A percentile compares a stretch with the other conserved stretches of the same genome.
phyloP scores from a whole-genome alignment of 2,113 vertebrate genomes.

The Emydocephalus ijimae region DNA sequence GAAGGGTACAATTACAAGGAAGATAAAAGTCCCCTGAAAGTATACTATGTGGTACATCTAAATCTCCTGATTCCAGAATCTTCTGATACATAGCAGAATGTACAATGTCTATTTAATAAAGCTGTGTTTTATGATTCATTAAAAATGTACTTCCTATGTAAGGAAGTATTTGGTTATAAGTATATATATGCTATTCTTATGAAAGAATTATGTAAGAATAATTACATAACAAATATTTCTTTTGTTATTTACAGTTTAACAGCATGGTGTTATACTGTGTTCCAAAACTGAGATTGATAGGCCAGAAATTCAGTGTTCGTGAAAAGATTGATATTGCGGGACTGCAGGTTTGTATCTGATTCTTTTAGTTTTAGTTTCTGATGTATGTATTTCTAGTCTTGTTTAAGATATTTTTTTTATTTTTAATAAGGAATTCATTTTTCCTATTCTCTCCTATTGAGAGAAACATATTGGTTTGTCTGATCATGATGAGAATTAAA shows the following conservation, averaged over 20 bases:
- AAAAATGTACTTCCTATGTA: not conserved
- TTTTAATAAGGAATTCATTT: not conserved
- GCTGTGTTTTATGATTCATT: not conserved
- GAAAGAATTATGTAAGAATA: not conserved
- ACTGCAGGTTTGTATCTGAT: constrained; percentile 81
- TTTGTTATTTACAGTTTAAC: constrained; percentile 81
- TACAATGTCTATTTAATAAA: not conserved
- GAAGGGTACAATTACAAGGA: not conserved
- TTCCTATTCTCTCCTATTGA: not conserved
- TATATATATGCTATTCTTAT: not conserved
- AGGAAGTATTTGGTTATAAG: not conserved
- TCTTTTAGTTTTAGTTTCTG: not conserved
- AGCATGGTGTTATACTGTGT: constrained; percentile 97
- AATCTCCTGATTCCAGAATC: not conserved
- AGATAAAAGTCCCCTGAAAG: not conserved
- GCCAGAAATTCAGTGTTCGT: constrained; percentile 96
- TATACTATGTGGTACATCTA: not conserved
- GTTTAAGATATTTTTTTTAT: not conserved
- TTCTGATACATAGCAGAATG: not conserved
- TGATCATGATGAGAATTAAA: not conserved
- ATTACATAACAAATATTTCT: not conserved
- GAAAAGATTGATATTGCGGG: constrained; percentile 93
- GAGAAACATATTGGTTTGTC: not conserved
- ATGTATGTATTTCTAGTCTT: not conserved
- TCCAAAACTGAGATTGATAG: constrained; percentile 91